Evolutionary conservation across 2,797 vertebrate genomes (phyloP), one percentile per base, ranked within the genome.

Genomic region (Rhinella marina): DNA sequence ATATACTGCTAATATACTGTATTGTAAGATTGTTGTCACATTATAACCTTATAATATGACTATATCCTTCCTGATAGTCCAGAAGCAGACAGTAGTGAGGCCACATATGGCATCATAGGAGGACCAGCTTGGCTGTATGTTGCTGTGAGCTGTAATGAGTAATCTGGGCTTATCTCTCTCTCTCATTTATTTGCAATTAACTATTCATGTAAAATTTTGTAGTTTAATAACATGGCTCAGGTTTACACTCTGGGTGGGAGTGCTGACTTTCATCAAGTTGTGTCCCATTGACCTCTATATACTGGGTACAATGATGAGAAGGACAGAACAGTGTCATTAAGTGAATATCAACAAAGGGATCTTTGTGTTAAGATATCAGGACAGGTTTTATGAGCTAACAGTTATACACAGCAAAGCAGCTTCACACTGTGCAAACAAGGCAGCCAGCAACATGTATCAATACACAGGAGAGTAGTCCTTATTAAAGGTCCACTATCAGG

Each of bases 291-390:
- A 81, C 77, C 85, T 86, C 54, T 61, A 73, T 16, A 27, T 19
- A 73, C 56, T 73, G 21, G 27, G 5, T 61, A 8, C 70, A 84
- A n/a, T 84, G 70, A 72, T 32, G 70, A 75, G 82, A 75, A 61
- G 50, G 82, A 84, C 82, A 59, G 59, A 41, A 54, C 7, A 4
- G 48, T 79, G 84, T 79, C 75, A 78, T 78, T 52, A 86, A 50
- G 86, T 8, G 57, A 81, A 73, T 23, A 80, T 81, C 66, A 81
- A 68, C 54, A 72, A 59, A 52, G 32, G 32, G 80, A 82, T 86
- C 41, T 66, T 81, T 77, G 72, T 86, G 85, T 86, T 81, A 81
- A 61, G 48, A 59, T 86, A 80, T 76, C 79, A 87, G 68, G 32
- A 48, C 48, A 56, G 70, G 32, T 52, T 87, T 87, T 82, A 87